Evolutionary conservation across 1,140 invertebrate genomes (phyloP), one percentile per base, ranked within the genome.

Genomic region (Drosophila kikkawai): DNA sequence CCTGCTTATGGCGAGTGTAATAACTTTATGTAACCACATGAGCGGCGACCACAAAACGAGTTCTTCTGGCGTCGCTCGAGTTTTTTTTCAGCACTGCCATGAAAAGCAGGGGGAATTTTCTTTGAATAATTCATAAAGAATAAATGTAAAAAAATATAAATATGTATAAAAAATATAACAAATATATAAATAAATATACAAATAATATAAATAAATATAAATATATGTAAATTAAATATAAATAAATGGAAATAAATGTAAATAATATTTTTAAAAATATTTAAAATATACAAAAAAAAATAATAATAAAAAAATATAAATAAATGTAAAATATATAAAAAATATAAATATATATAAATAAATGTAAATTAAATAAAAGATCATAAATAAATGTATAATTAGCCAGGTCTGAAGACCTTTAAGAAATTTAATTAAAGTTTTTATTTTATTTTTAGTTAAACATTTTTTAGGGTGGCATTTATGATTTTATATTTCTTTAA

Each of bases 1-100:
- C 13, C 53, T 11, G 15, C 48, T 15, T n/a, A 11, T 19, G 39
- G 65, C 47, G 53, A 50, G 63, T 55, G 47, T 60, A 69, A 69
- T 80, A 74, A 68, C 64, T 83, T 86, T 86, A 87, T 65, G 66
- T 83, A 86, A 86, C 64, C 66, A 69, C 69, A 82, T 42, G 58
- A 51, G 59, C 12, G 32, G 50, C 44, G 58, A 48, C 44, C 34
- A 51, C 50, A 17, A 26, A 86, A 86, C 83, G n/a, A 74, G 83
- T 87, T 80, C 82, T 78, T 63, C 55, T 48, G 55, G 36, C 39
- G 26, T 29, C 61, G 56, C 53, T 63, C 29, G 37, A 42, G 50
- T 22, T 64, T 64, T 64, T 29, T 53, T 41, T 26, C 36, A 56
- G 19, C 63, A 66, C 41, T 36, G 63, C 15, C 26, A 53, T 19